phyloP scores from a whole-genome alignment of 2,888 invertebrate genomes.

The Luffia ferchaultella region DNA sequence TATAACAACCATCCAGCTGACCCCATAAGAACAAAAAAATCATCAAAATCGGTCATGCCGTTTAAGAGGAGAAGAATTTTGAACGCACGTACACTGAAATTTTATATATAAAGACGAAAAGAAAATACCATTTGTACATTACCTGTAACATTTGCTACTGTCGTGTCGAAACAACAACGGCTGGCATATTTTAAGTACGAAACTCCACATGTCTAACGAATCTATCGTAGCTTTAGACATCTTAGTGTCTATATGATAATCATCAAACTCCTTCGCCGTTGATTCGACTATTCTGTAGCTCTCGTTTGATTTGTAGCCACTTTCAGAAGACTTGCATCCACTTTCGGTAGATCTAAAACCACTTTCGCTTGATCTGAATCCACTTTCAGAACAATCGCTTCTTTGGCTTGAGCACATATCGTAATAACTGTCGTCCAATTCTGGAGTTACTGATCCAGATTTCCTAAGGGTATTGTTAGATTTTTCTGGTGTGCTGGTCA shows the following conservation, averaged over 20 bases:
- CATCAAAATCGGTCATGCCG: no score
- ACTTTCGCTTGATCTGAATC: neutral
- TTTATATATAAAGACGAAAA: no score
- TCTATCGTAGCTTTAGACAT: slow-evolving; percentile 39
- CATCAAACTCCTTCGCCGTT: slow-evolving; percentile 32
- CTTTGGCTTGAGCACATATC: slow-evolving; percentile 25
- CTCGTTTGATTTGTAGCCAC: slow-evolving; percentile 27
- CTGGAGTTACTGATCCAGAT: slow-evolving; percentile 39
- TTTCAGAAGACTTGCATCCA: slow-evolving; percentile 31
- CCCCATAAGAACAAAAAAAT: neutral
- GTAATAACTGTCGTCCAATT: slow-evolving; percentile 34
- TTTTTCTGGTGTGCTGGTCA: neutral
- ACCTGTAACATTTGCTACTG: slow-evolving; percentile 53
- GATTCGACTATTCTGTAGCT: slow-evolving; percentile 24
- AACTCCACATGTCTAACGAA: slow-evolving; percentile 53
- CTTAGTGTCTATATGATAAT: slow-evolving; percentile 19
- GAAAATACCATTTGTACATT: slow-evolving; percentile 19
- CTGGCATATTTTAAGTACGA: slow-evolving; percentile 54
- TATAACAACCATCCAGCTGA: no score
- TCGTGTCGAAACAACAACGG: slow-evolving; percentile 53
- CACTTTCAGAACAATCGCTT: slow-evolving; percentile 30
- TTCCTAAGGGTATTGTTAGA: slow-evolving; percentile 12
- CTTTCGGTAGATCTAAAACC: slow-evolving; percentile 12
- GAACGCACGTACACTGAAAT: no score
- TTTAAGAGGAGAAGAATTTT: no score